These are phyloP conservation scores for Rhabdomys dilectus DNA, from an alignment of 2,113 vertebrate species.

Conservation along the genomic window DNA sequence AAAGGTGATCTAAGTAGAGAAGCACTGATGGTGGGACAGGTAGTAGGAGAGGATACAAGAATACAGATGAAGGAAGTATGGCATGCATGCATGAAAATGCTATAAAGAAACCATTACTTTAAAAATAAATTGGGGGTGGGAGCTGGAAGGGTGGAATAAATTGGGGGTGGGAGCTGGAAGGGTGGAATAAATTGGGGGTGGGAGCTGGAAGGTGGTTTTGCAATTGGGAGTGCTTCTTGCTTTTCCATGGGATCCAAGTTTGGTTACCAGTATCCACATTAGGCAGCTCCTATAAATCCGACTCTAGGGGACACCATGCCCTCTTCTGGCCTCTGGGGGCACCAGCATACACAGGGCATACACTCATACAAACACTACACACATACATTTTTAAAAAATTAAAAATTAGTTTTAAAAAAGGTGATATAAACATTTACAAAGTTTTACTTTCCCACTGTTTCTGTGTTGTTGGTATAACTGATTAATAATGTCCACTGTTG, in stretches of 20 bases:
- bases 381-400: not conserved
- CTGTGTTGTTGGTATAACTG: not conserved
- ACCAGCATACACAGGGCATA: not conserved
- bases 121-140: too few relatives aligned
- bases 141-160: not conserved
- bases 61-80: not conserved
- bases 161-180: not conserved
- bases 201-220: not conserved
- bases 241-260: not conserved
- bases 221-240: not conserved
- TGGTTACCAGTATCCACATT: not conserved
- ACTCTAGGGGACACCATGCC: not conserved
- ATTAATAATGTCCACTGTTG: not conserved
- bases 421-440: slow-evolving; percentile 23
- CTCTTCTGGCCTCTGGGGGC: not conserved
- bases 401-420: not conserved
- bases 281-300: not conserved
- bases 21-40: not conserved
- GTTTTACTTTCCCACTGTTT: not conserved
- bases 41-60: too few relatives aligned
- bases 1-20: not conserved
- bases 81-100: not conserved
- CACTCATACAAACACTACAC: not conserved
- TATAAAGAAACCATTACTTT: too few relatives aligned
- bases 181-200: too few relatives aligned